Percentiles rank a stretch among this genome's conserved stretches.
Conservation (phyloP, 2,888 invertebrate species). For the Alcis repandata region DNA sequence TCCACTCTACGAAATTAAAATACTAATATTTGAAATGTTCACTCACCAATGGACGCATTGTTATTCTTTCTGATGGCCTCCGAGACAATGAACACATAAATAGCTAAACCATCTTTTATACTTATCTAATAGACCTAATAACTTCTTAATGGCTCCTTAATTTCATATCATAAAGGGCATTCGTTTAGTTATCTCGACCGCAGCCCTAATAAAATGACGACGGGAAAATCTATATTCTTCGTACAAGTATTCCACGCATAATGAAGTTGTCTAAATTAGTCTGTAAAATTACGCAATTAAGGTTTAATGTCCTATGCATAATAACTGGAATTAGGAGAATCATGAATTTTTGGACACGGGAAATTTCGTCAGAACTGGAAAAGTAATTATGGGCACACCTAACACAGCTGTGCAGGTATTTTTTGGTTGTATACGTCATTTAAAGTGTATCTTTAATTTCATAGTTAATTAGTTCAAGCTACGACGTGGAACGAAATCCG, state of each 20-base stretch:
- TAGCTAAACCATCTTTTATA: conserved; percentile 26
- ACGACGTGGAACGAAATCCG: neutral
- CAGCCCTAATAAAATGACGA: conserved; percentile 5
- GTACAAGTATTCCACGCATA: neutral
- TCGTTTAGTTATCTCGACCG: conserved; percentile 8
- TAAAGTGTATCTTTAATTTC: neutral
- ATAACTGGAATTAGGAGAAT: neutral
- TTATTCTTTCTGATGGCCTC: conserved; percentile 6
- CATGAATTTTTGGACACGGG: neutral
- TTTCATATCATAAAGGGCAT: conserved; percentile 17
- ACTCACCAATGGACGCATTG: conserved; percentile 31
- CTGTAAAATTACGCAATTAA: neutral
- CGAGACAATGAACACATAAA: conserved; percentile 19
- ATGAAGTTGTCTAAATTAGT: neutral
- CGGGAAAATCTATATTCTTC: neutral
- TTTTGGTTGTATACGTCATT: neutral
- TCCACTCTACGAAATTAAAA: too few species aligned
- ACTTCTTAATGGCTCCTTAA: conserved; percentile 24
- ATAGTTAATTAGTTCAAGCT: neutral
- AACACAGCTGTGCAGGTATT: neutral
- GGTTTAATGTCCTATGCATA: conserved; percentile 5
- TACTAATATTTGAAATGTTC: neutral
- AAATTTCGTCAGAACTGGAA: conserved; percentile 6
- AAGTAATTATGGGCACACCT: neutral
- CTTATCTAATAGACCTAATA: conserved; percentile 26